Percentiles rank a stretch among this genome's conserved stretches.
Evolutionary conservation across 2,888 invertebrate species (phyloP).

Genomic region (Tetranychus truncatus): DNA sequence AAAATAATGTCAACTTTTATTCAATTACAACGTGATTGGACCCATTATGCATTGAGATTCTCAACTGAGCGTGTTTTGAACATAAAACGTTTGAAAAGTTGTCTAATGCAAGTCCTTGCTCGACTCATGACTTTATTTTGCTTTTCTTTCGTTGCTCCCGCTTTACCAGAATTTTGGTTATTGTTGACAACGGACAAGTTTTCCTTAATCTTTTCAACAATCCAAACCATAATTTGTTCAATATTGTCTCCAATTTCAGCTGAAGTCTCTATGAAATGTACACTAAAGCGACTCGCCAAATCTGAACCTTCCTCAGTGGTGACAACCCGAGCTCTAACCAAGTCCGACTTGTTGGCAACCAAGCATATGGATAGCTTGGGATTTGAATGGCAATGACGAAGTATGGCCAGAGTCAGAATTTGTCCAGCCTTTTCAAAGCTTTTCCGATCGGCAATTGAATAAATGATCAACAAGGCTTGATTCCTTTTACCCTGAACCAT

Average conservation of each 20-base stretch:
- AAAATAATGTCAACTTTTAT: no score
- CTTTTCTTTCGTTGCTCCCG: background rate
- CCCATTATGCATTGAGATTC: constrained; percentile 2
- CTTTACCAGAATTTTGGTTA: background rate
- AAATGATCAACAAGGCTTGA: constrained; percentile 2
- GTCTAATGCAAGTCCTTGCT: constrained; percentile 4
- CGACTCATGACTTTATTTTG: background rate
- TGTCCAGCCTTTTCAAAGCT: constrained; percentile 9
- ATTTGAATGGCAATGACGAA: background rate
- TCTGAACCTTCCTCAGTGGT: constrained; percentile 6
- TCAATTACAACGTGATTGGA: background rate
- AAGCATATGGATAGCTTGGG: background rate
- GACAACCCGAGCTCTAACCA: constrained; percentile 3
- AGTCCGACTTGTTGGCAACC: constrained; percentile 5
- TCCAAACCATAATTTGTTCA: constrained; percentile 11
- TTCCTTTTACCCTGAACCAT: constrained; percentile 1
- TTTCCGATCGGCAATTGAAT: constrained; percentile 11
- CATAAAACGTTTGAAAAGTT: constrained; percentile 4
- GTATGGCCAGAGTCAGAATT: constrained; percentile 2
- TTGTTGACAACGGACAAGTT: constrained; percentile 3
- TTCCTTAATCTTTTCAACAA: constrained; percentile 9
- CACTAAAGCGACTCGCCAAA: background rate
- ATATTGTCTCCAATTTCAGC: constrained; percentile 6
- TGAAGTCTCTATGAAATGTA: background rate
- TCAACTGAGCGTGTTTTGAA: background rate